Base-by-base conservation (phyloP, 2,797 vertebrate genomes). In the Enteromius fasciolatus region DNA sequence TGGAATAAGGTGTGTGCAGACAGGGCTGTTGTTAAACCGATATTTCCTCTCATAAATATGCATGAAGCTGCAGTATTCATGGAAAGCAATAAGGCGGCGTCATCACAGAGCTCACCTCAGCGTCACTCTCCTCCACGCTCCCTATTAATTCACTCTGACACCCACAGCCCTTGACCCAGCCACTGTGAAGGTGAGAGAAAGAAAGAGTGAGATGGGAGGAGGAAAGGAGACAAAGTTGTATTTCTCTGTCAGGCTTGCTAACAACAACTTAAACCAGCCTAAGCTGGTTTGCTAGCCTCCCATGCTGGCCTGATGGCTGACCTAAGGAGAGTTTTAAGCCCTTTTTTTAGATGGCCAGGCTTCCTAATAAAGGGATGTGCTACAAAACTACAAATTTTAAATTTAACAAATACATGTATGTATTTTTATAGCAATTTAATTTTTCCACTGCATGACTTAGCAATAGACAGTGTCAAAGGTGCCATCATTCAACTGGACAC, bases 11-110 rank as follows among this genome's bases (percentile, higher is more conserved):
- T 77, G 87, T 89, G 83, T 87, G 88, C 87, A 88, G 86, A 46
- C 39, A 85, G 88, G 84, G 76, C 11, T 81, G 83, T 87, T 91
- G 92, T 91, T 89, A 89, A 92, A 91, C 90, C 88, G 90, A 91
- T 89, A 91, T 91, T 90, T 92, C 87, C 81, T 84, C 77, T 93
- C 91, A 94, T 94, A 93, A 94, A 95, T 94, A 94, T 94, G 92
- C 91, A 94, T 93, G 90, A 89, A 87, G 82, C 91, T 81, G 86
- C 76, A 90, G 87, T 82, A 82, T 90, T 90, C 87, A 88, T 86
- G 89, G 91, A 94, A 93, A 92, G 92, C 92, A 93, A 93, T 93
- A 92, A 94, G 90, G 92, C 89, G 86, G 90, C 92, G 91, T 93
- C 91, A 94, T 93, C 90, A 90, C 87, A 86, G 90, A 92, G 91